phyloP scores from a whole-genome alignment of 2,888 invertebrate genomes.

The Xylota segnis region DNA sequence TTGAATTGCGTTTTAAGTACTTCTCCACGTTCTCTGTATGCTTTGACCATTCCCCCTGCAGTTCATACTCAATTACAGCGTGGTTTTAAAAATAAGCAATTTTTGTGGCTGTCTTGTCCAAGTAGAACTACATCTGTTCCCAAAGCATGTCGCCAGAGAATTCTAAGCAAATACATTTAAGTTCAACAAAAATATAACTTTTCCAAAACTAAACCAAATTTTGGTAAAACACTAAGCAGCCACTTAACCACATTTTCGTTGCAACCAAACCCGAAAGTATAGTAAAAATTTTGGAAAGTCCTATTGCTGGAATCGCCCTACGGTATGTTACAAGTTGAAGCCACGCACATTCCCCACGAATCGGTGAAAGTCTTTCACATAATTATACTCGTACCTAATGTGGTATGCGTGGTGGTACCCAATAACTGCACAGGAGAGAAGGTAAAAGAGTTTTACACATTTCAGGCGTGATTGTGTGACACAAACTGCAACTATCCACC shows the following conservation, averaged over 20 bases:
- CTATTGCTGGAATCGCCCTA: background rate
- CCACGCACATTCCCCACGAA: background rate
- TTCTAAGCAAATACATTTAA: too few species aligned
- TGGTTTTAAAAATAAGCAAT: too few species aligned
- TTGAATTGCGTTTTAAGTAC: too few species aligned
- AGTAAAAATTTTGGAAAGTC: background rate
- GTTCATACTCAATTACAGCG: too few species aligned
- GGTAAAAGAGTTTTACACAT: background rate
- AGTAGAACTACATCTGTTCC: too few species aligned
- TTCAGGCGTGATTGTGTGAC: conserved; percentile 28
- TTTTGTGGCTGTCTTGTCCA: too few species aligned
- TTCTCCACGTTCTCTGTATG: too few species aligned
- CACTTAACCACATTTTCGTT: background rate
- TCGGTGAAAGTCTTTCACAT: conserved; percentile 29
- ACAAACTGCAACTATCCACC: background rate
- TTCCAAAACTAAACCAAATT: too few species aligned
- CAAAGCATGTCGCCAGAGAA: too few species aligned
- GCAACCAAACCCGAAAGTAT: background rate
- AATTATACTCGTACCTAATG: background rate
- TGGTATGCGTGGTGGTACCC: background rate
- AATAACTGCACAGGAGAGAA: background rate
- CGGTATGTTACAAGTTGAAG: conserved; percentile 16
- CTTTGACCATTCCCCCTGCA: too few species aligned
- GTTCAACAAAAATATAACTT: too few species aligned
- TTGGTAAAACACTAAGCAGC: too few species aligned